Conservation (phyloP, 2,113 vertebrate genomes). For the Xenopus borealis region DNA sequence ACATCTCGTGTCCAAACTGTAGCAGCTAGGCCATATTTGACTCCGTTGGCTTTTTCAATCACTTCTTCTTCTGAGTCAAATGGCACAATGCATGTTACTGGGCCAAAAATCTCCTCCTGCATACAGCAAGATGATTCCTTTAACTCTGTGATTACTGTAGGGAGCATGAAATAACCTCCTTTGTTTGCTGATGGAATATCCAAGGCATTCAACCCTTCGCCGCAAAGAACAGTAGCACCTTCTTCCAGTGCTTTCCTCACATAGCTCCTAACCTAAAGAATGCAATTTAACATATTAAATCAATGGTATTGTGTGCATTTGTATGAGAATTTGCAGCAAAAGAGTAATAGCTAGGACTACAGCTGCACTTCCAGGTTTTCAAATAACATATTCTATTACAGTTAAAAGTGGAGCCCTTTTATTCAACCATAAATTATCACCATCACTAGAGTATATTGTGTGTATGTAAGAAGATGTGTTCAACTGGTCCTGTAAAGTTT, state of each 20-base stretch:
- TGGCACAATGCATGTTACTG: conserved; percentile 82
- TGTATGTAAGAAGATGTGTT: too few relatives aligned
- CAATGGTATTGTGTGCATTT: too few relatives aligned
- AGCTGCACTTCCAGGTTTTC: too few relatives aligned
- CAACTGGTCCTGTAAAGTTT: too few relatives aligned
- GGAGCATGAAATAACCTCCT: conserved; percentile 86
- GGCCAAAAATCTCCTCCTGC: conserved; percentile 98
- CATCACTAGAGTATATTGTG: too few relatives aligned
- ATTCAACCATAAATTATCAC: too few relatives aligned
- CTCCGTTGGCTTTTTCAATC: conserved; percentile 76
- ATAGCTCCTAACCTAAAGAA: conserved; percentile 77
- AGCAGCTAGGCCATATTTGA: conserved; percentile 85
- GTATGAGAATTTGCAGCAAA: too few relatives aligned
- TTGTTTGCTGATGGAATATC: conserved; percentile 66
- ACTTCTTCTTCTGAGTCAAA: conserved; percentile 91
- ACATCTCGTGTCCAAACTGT: conserved; percentile 84
- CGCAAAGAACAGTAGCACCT: conserved; percentile 83
- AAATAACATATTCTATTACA: too few relatives aligned
- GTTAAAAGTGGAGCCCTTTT: too few relatives aligned
- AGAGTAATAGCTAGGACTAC: too few relatives aligned
- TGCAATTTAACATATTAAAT: background rate
- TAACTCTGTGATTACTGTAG: conserved; percentile 81
- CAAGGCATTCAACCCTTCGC: conserved; percentile 82
- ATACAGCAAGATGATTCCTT: conserved; percentile 81
- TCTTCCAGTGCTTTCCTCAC: conserved; percentile 76